Evolutionary conservation across 2,888 invertebrate genomes (phyloP), one percentile per base, ranked within the genome.

Genomic region (Onthophagus sagittarius): DNA sequence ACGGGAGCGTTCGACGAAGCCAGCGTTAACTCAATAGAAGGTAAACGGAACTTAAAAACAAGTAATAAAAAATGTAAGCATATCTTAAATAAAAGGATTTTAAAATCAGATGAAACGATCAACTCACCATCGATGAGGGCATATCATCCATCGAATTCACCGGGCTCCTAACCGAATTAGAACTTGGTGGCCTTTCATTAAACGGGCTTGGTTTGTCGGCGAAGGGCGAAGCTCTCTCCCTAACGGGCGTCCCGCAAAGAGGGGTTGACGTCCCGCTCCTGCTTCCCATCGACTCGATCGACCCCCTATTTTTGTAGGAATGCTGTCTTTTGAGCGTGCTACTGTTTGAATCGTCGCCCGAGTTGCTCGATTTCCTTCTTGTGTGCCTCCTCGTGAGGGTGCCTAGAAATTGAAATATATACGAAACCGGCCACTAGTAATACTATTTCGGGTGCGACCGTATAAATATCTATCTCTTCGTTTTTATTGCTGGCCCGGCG

Each of bases 281-380:
- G 62, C 80, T 86, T 15, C 84, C 84, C 79, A 87, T 86, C 0
- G 87, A 87, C 77, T 88, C 88, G 5, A 87, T 83, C 2, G 84
- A 82, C 13, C 87, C 87, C 77, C 87, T 84, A 63, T 86, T 81
- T 74, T 88, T 87, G 77, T 84, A 84, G 62, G 87, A 83, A 84
- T 90, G 87, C 87, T 93, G 87, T 78, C 93, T 84, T 81, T 90
- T 89, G 33, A 89, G 79, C 2, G 89, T 89, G 4, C 85, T 89
- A 82, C 86, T 62, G 83, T 86, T 83, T 0, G 84, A 84, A 73
- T 84, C 84, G 73, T 86, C 86, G 7, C 82, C 82, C 15, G 83
- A 82, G 77, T 81, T 83, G 69, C 79, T 82, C 0, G 85, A 85
- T 83, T 86, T 86, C 77, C 89, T 85, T 32, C 89, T 84, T 79